Percentiles rank a stretch among this genome's conserved stretches.
Evolutionary conservation across 1,140 invertebrate species (phyloP).

Genomic region (Ctenoplectra terminalis): DNA sequence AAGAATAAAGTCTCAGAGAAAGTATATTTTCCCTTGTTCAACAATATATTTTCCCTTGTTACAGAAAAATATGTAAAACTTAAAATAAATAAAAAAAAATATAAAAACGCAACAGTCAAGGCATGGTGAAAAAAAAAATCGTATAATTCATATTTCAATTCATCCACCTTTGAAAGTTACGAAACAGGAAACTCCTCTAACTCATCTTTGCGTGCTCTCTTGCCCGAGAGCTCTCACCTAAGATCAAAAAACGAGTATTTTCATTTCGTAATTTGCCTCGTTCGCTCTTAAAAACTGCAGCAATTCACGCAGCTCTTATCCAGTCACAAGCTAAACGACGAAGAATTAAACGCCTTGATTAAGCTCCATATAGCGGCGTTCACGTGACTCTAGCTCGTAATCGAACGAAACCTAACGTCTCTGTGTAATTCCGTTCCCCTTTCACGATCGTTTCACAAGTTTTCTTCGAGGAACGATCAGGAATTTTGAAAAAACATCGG

Average conservation of each 20-base stretch:
- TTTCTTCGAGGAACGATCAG: too few relatives aligned
- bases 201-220: not conserved
- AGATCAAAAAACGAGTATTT: slow-evolving; percentile 8
- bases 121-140: not conserved
- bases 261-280: not conserved
- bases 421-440: not conserved
- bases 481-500: not conserved
- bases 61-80: too few relatives aligned
- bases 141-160: not conserved
- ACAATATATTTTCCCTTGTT: too few relatives aligned
- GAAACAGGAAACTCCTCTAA: not conserved
- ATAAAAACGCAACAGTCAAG: too few relatives aligned
- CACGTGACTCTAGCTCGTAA: slow-evolving; percentile 21
- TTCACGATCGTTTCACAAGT: not conserved
- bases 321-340: not conserved
- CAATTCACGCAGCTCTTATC: not conserved
- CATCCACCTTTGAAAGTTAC: not conserved
- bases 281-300: not conserved
- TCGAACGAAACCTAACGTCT: slow-evolving; percentile 9
- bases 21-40: not conserved
- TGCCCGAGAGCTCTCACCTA: not conserved
- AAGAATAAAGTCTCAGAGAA: not conserved
- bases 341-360: slow-evolving; percentile 27
- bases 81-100: too few relatives aligned
- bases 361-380: not conserved